Conservation (phyloP, 2,797 vertebrate genomes). For the Gallinago solitaria region DNA sequence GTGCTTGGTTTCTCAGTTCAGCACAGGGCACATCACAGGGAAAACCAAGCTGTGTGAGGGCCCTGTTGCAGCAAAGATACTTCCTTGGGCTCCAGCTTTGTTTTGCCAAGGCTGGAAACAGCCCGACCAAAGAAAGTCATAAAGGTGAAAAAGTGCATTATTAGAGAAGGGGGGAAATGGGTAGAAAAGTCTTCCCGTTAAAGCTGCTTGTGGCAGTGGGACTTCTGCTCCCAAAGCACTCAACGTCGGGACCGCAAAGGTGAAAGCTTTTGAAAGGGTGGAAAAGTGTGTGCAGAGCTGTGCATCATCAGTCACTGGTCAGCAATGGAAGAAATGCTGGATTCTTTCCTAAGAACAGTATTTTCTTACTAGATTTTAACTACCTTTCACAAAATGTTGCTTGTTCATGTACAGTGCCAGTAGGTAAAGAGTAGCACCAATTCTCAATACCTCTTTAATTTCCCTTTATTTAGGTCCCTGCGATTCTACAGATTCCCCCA, state of each 20-base stretch:
- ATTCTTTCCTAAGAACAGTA: background rate
- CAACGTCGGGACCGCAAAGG: accelerated
- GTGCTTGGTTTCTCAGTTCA: background rate
- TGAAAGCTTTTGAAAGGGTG: background rate
- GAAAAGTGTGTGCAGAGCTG: background rate
- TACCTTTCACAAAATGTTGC: background rate
- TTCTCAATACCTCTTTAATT: background rate
- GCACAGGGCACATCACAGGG: background rate
- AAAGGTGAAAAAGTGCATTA: background rate
- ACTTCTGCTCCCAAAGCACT: background rate
- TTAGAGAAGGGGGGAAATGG: background rate
- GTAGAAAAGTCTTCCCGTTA: background rate
- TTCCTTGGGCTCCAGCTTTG: background rate
- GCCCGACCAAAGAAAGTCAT: background rate
- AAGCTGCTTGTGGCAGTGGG: background rate
- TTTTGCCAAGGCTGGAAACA: background rate
- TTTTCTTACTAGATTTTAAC: background rate
- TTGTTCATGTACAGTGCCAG: background rate
- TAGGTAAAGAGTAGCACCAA: background rate
- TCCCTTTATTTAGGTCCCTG: background rate
- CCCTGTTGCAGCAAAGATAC: background rate
- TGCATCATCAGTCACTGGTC: accelerated
- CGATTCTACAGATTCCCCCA: background rate
- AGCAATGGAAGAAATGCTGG: background rate
- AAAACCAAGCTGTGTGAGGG: background rate